phyloP scores from a whole-genome alignment of 2,888 invertebrate species.

The Oscheius sp. region DNA sequence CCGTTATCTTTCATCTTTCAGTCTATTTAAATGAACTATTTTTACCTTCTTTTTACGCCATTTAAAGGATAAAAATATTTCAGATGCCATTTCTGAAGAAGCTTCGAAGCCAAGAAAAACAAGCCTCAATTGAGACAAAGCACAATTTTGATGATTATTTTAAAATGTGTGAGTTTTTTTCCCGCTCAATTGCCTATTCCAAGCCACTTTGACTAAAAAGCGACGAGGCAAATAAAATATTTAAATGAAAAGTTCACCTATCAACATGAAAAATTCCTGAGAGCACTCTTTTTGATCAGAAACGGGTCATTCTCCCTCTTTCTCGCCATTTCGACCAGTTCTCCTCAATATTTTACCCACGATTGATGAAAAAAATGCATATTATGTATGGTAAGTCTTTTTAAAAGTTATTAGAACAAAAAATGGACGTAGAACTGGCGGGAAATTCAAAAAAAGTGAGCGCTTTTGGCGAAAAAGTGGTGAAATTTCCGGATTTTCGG shows the following conservation, averaged over 20 bases:
- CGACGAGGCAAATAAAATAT: background rate
- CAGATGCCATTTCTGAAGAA: too few relatives aligned
- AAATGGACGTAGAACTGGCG: too few relatives aligned
- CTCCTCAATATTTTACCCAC: background rate
- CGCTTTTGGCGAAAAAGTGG: background rate
- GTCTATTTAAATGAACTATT: too few relatives aligned
- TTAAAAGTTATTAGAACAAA: too few relatives aligned
- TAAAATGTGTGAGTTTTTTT: conserved; percentile 9
- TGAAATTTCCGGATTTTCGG: too few relatives aligned
- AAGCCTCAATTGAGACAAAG: background rate
- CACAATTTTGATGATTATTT: conserved; percentile 22
- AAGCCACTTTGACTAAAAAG: background rate
- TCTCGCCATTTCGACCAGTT: background rate
- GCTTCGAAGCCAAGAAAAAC: background rate
- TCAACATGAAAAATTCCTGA: background rate
- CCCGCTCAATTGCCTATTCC: background rate
- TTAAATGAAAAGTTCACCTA: background rate
- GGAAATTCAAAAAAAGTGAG: background rate
- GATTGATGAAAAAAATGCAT: background rate
- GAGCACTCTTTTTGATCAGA: background rate
- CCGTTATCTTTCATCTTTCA: too few relatives aligned
- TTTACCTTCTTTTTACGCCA: too few relatives aligned
- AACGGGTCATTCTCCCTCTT: background rate
- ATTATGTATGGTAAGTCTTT: conserved; percentile 1
- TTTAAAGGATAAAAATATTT: background rate